These are phyloP conservation scores for Aspiorhynchus laticeps DNA, from an alignment of 2,113 vertebrate species.

Conservation along the genomic window DNA sequence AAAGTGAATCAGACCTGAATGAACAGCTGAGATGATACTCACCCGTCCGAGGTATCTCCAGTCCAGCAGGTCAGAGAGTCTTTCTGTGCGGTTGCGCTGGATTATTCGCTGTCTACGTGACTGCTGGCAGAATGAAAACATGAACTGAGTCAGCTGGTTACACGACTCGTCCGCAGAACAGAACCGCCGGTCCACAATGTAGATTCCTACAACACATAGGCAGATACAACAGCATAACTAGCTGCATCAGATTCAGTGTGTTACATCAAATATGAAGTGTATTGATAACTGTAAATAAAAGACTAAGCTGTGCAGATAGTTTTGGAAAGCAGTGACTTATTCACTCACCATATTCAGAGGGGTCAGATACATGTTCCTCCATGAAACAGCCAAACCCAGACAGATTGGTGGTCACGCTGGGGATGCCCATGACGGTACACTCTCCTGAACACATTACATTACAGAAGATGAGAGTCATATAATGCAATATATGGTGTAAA, in stretches of 20 bases:
- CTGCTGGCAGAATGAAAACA: conserved; percentile 94
- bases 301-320: not conserved
- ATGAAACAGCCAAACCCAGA: conserved; percentile 98
- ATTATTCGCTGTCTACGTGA: conserved; percentile 93
- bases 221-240: not conserved
- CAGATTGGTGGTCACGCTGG: conserved; percentile 96
- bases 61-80: conserved; percentile 92
- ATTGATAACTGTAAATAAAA: not conserved
- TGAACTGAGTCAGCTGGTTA: conserved; percentile 95
- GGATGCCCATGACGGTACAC: conserved; percentile 97
- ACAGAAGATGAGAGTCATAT: not conserved
- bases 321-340: not conserved
- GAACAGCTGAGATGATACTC: conserved; percentile 50
- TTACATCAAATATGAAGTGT: not conserved
- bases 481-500: not conserved
- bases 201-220: conserved; percentile 80
- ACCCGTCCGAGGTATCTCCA: conserved; percentile 95
- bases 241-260: not conserved
- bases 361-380: conserved; percentile 94
- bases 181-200: conserved; percentile 93
- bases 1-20: not conserved
- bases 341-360: conserved; percentile 86
- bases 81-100: conserved; percentile 92
- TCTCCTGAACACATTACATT: conserved; percentile 79
- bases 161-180: conserved; percentile 90